A percentile compares a stretch with the other conserved stretches of the same genome.
phyloP scores from a whole-genome alignment of 1,140 invertebrate genomes.

The Diorhabda carinulata region DNA sequence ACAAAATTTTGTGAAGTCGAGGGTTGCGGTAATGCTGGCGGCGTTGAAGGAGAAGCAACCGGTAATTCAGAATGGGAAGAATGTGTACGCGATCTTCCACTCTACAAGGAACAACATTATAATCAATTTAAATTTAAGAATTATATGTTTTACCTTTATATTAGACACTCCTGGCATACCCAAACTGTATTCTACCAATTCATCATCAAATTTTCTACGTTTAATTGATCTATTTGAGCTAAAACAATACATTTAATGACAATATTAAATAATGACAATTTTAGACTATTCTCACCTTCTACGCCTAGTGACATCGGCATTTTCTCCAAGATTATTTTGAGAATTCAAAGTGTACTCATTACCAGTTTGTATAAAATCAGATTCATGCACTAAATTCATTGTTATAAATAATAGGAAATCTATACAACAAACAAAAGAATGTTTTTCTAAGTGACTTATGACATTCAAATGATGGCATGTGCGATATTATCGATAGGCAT shows the following conservation, averaged over 20 bases:
- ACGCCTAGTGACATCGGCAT: constrained; percentile 17
- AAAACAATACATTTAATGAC: constrained; percentile 28
- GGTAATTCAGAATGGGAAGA: constrained; percentile 45
- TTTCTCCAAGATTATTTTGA: constrained; percentile 15
- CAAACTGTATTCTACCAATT: constrained; percentile 84
- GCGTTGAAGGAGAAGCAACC: constrained; percentile 31
- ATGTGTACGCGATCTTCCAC: constrained; percentile 48
- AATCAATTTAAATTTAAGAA: not conserved
- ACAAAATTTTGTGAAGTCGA: constrained; percentile 30
- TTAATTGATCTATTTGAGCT: constrained; percentile 92
- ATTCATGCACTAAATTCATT: constrained; percentile 16
- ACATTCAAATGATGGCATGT: too few species aligned
- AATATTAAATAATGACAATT: not conserved
- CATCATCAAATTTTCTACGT: constrained; percentile 93
- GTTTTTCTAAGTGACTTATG: too few species aligned
- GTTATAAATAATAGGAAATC: not conserved
- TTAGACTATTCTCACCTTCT: constrained; percentile 7
- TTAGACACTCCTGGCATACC: constrained; percentile 61
- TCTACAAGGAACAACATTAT: constrained; percentile 36
- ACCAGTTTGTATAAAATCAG: constrained; percentile 13
- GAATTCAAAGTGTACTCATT: constrained; percentile 13
- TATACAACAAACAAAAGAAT: too few species aligned
- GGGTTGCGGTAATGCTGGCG: constrained; percentile 22
- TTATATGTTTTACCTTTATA: constrained; percentile 45
- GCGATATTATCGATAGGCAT: too few species aligned